phyloP scores from a whole-genome alignment of 2,113 vertebrate genomes.

The Sander lucioperca region DNA sequence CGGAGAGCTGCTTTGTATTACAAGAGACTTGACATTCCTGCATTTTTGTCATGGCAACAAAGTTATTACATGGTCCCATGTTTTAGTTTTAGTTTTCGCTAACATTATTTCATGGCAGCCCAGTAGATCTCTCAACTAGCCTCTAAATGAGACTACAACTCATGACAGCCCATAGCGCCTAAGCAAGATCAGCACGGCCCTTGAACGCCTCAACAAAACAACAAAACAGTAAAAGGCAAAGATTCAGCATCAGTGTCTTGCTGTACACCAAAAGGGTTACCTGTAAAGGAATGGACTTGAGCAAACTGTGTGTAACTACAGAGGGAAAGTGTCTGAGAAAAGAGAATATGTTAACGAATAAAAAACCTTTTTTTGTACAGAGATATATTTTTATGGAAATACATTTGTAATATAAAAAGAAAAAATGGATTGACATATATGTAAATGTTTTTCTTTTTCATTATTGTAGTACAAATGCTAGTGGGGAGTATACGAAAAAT shows the following conservation, averaged over 20 bases:
- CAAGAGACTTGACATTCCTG: conserved; percentile 42
- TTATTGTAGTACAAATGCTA: conserved; percentile 96
- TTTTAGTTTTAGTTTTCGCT: conserved; percentile 13
- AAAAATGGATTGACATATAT: conserved; percentile 88
- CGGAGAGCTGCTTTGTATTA: conserved; percentile 52
- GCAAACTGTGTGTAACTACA: conserved; percentile 59
- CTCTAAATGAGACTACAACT: conserved; percentile 40
- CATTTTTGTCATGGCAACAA: conserved; percentile 41
- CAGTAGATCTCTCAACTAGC: conserved; percentile 47
- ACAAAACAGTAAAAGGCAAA: conserved; percentile 48
- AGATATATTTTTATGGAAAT: conserved; percentile 99
- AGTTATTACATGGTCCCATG: conserved; percentile 16
- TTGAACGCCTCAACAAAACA: conserved; percentile 51
- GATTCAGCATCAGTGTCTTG: conserved; percentile 28
- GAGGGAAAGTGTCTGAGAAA: conserved; percentile 66
- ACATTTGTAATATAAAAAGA: conserved; percentile 98
- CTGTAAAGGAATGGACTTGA: conserved; percentile 55
- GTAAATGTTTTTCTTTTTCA: conserved; percentile 94
- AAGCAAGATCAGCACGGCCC: conserved; percentile 43
- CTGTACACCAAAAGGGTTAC: conserved; percentile 71
- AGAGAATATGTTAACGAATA: conserved; percentile 78
- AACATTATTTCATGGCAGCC: conserved; percentile 45
- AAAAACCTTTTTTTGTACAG: conserved; percentile 93
- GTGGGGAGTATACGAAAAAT: conserved; percentile 88
- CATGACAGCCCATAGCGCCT: conserved; percentile 28